Evolutionary conservation across 2,113 vertebrate genomes (phyloP).

Genomic region (Hippocampus zosterae): DNA sequence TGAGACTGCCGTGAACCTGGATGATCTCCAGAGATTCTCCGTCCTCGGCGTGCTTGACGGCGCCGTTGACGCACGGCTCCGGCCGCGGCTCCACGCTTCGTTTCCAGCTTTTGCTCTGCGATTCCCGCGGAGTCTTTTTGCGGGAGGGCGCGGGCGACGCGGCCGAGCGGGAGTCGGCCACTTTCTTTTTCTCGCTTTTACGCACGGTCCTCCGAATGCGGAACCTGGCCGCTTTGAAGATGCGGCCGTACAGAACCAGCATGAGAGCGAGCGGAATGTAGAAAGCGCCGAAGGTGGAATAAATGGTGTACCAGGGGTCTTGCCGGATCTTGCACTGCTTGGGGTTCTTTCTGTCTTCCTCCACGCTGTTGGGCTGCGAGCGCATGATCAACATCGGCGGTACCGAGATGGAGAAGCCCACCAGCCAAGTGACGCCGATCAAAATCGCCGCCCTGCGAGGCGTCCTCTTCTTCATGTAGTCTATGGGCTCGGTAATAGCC

Average conservation of each 20-base stretch:
- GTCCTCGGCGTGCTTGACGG: slow-evolving; percentile 77
- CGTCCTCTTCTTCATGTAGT: slow-evolving; percentile 93
- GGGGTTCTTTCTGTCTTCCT: slow-evolving; percentile 83
- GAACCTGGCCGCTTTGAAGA: slow-evolving; percentile 91
- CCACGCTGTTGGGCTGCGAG: slow-evolving; percentile 75
- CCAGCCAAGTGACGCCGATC: slow-evolving; percentile 93
- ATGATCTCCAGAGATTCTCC: slow-evolving; percentile 86
- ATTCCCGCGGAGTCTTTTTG: slow-evolving; percentile 73
- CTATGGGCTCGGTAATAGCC: slow-evolving; percentile 95
- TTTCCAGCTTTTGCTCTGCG: slow-evolving; percentile 74
- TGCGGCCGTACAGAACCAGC: slow-evolving; percentile 92
- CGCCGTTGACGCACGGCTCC: slow-evolving; percentile 76
- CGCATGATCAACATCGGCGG: slow-evolving; percentile 90
- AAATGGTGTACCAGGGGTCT: slow-evolving; percentile 95
- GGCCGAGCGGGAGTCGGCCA: slow-evolving; percentile 69
- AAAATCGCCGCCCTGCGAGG: slow-evolving; percentile 86
- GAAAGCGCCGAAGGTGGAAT: slow-evolving; percentile 95
- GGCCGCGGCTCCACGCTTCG: slow-evolving; percentile 74
- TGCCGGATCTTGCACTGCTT: slow-evolving; percentile 88
- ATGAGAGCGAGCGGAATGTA: slow-evolving; percentile 91
- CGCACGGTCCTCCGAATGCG: slow-evolving; percentile 89
- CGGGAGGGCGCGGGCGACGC: slow-evolving; percentile 69
- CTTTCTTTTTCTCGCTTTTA: slow-evolving; percentile 83
- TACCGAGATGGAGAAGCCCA: slow-evolving; percentile 93
- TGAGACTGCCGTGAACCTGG: slow-evolving; percentile 80